These are phyloP conservation scores for Sitophilus oryzae DNA, from an alignment of 1,140 invertebrate genomes.

Conservation along the genomic window DNA sequence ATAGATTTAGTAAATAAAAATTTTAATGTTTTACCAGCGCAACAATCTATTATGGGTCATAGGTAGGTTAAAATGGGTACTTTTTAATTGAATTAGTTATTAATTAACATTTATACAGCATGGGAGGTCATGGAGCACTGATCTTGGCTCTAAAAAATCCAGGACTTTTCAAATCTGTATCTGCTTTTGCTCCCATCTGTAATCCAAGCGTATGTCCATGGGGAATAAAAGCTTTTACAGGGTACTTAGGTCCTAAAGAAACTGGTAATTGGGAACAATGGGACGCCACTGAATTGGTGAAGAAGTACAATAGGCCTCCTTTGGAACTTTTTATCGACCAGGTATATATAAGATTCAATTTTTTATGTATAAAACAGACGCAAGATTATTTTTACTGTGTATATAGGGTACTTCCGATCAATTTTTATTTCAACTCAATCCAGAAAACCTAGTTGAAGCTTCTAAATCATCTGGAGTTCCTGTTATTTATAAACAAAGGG, in stretches of 20 bases:
- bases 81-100: background rate
- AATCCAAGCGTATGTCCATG: slow-evolving; percentile 81
- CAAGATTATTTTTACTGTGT: background rate
- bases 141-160: slow-evolving; percentile 90
- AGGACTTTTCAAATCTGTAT: slow-evolving; percentile 81
- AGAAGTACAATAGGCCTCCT: slow-evolving; percentile 77
- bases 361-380: slow-evolving; percentile 3
- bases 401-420: slow-evolving; percentile 18
- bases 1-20: slow-evolving; percentile 69
- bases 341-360: slow-evolving; percentile 48
- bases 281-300: slow-evolving; percentile 82
- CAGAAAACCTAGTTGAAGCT: slow-evolving; percentile 73
- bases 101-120: slow-evolving; percentile 54
- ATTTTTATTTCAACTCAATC: slow-evolving; percentile 61
- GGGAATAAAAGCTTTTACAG: slow-evolving; percentile 83
- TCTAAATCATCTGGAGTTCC: slow-evolving; percentile 65
- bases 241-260: slow-evolving; percentile 73
- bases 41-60: slow-evolving; percentile 80
- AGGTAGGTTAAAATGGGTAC: slow-evolving; percentile 49
- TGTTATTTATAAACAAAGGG: slow-evolving; percentile 69
- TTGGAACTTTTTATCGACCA: slow-evolving; percentile 87
- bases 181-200: slow-evolving; percentile 94
- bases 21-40: slow-evolving; percentile 58
- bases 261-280: slow-evolving; percentile 71
- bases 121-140: slow-evolving; percentile 96